Conservation (phyloP, 2,888 invertebrate genomes). For the Ectemnius cavifrons region DNA sequence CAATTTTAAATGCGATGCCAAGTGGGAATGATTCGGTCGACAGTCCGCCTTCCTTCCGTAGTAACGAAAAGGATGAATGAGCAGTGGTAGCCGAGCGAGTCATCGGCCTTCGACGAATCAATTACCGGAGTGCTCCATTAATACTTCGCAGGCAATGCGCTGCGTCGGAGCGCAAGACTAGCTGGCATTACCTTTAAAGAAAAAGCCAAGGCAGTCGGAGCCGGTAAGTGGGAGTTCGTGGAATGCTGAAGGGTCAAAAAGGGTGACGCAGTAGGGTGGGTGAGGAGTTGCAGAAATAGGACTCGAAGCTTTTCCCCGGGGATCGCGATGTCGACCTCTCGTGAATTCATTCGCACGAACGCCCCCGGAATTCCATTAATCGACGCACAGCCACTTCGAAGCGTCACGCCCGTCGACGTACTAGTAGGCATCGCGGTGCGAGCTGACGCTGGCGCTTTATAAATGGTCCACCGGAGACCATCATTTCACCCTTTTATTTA, state of each 20-base stretch:
- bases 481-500: too few species aligned
- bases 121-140: constrained; percentile 61
- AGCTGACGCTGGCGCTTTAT: too few species aligned
- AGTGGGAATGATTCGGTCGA: too few species aligned
- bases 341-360: constrained; percentile 66
- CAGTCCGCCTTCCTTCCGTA: too few species aligned
- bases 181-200: not conserved
- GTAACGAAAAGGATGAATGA: too few species aligned
- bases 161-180: not conserved
- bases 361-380: constrained; percentile 61
- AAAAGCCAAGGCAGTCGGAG: too few species aligned
- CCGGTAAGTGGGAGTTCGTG: not conserved
- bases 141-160: constrained; percentile 42
- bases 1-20: too few species aligned
- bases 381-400: constrained; percentile 58
- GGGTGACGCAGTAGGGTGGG: too few species aligned
- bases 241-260: constrained; percentile 1
- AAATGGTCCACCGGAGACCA: too few species aligned
- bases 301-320: not conserved
- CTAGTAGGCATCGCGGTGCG: too few species aligned
- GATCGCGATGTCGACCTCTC: constrained; percentile 40
- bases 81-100: constrained; percentile 19
- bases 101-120: constrained; percentile 53
- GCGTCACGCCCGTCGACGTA: constrained; percentile 23
- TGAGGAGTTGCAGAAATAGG: not conserved